phyloP scores from a whole-genome alignment of 2,888 invertebrate genomes.

The Meganola albula region DNA sequence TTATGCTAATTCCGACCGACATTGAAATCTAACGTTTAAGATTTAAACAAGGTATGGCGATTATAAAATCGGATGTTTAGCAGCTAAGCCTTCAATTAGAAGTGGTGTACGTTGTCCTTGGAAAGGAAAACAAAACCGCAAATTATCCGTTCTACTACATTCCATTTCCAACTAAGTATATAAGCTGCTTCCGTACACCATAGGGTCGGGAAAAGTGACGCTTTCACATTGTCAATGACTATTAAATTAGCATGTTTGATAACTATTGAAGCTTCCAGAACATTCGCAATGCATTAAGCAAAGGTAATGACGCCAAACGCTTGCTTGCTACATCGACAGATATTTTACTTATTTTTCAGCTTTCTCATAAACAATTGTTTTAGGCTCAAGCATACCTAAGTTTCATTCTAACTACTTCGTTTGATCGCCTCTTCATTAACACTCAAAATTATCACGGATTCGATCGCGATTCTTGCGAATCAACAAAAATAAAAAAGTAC shows the following conservation, averaged over 20 bases:
- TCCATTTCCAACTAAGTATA: conserved; percentile 44
- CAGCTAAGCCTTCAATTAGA: no score
- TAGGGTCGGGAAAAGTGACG: conserved; percentile 48
- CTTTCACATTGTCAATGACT: conserved; percentile 48
- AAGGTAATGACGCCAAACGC: conserved; percentile 53
- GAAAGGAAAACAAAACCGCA: conserved; percentile 48
- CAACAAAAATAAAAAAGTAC: neutral
- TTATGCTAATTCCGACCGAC: conserved; percentile 4
- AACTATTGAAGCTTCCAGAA: conserved; percentile 22
- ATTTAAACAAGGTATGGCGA: no score
- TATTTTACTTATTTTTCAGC: conserved; percentile 50
- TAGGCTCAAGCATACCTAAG: conserved; percentile 35
- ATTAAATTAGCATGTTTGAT: conserved; percentile 20
- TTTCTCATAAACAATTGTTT: conserved; percentile 41
- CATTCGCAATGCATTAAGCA: conserved; percentile 65
- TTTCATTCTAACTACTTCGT: conserved; percentile 25
- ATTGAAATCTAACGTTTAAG: no score
- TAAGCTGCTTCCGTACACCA: conserved; percentile 50
- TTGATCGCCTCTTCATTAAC: no score
- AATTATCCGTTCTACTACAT: conserved; percentile 47
- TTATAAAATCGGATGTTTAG: no score
- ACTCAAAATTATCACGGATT: no score
- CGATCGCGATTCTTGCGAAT: neutral
- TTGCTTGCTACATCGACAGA: conserved; percentile 64
- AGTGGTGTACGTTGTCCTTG: conserved; percentile 12